Base-by-base conservation (phyloP, 2,888 invertebrate genomes). In the Pristionchus entomophagus region DNA sequence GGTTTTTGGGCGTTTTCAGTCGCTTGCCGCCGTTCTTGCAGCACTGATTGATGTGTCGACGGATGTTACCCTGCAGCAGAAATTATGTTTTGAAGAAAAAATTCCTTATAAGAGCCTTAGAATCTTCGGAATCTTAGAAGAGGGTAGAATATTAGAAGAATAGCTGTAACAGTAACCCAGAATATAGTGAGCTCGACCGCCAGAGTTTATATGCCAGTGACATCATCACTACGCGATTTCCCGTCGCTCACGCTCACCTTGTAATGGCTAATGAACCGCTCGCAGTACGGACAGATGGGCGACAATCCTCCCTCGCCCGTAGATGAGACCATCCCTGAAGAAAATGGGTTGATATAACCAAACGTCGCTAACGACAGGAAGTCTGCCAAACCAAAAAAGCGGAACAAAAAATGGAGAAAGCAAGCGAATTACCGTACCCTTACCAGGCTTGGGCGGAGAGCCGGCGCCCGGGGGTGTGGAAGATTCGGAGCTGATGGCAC, bases 271-370 rank as follows among this genome's bases (percentile, higher is more conserved):
- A 92, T 92, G 81, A 92, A 92, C 41, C 92, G 86, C 81, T 92
- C 91, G 82, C 92, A 92, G 86, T 90, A 89, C 2, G 92, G 92
- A 84, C 92, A 92, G 41, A 92, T 90, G 26, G 92, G 92, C 2
- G 89, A 89, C 78, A 92, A 88, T 35, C 92, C 92, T 80, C 91
- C 83, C 45, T 83, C 83, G 59, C 83, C 83, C 41, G 59, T 62
- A 2, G 83, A 38, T 45, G 83, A 51, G 19, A 83, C 83, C 83
- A 83, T 83, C 29, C 83, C 83, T 32, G 62, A 26, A 78, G 19
- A 77, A n/a, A 49, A 29, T 26, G 10, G 8, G 12, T 17, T 26
- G 29, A n/a, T 49, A 38, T 32, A 19, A 0, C 41, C 22, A 5
- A 17, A n/a, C 62, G 59, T 26, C 17, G 32, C 62, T 62, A 62